Base-by-base conservation (phyloP, 2,113 vertebrate species). In the Caranx melampygus region DNA sequence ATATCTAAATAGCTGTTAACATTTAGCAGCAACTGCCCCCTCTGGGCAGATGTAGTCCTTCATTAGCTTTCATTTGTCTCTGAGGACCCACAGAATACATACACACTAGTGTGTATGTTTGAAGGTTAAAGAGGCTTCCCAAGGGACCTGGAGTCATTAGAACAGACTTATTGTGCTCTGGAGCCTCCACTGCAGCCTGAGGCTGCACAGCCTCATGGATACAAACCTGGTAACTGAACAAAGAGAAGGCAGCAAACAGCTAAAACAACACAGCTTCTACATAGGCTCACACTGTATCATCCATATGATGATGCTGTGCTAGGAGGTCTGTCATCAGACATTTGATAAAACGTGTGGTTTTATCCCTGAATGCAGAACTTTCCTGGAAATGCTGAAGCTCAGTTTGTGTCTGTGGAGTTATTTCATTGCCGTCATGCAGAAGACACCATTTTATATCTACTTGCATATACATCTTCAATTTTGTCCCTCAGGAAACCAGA, bases 91-190 rank as follows among this genome's bases (percentile, higher is more conserved):
- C 66, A 74, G 52, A 74, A 67, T 61, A 47, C 81, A 72, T 76
- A 83, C 72, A 54, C 72, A 86, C 35, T 81, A 83, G 67, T 75
- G 77, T 74, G 84, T 79, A 63, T 79, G 77, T 83, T 79, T 91
- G 73, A 85, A 87, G 81, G 86, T 88, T 88, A 87, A 85, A 82
- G 44, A 71, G 72, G 67, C 79, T 60, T 85, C 87, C 70, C 79
- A 0, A 54, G 66, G 64, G 88, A 82, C 81, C 69, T 49, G 70
- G 26, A 75, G 75, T 86, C 74, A 88, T 86, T 86, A 88, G 78
- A 82, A 62, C 26, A 59, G 59, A 79, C 68, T 66, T 76, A 84
- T 65, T 81, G 65, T 66, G 34, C 65, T 61, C 42, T 76, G 66
- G 73, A 83, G 42, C 73, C 70, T 58, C 33, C 21, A 34, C 20